These are phyloP conservation scores for Rhizomys pruinosus DNA, from an alignment of 2,113 vertebrate species.

Conservation along the genomic window DNA sequence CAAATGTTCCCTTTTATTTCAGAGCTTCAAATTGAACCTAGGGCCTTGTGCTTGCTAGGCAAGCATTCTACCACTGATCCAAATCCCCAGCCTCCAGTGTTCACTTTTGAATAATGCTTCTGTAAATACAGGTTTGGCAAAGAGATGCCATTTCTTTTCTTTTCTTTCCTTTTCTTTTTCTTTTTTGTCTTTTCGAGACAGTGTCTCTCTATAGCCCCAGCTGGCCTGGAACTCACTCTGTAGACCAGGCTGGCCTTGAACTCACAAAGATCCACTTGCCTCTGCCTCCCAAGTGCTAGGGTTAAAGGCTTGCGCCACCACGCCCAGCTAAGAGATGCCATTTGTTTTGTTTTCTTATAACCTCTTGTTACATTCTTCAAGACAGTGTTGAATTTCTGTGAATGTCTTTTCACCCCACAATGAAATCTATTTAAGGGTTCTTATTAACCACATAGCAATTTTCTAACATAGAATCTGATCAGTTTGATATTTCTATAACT, in stretches of 20 bases:
- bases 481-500: neutral
- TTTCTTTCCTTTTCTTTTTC: too few species aligned
- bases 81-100: neutral
- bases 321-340: too few species aligned
- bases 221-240: too few species aligned
- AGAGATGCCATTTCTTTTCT: neutral
- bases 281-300: too few species aligned
- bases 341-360: constrained; percentile 8
- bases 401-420: neutral
- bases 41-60: neutral
- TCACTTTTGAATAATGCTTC: neutral
- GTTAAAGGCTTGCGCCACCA: too few species aligned
- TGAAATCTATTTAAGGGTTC: neutral
- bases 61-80: neutral
- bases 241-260: too few species aligned
- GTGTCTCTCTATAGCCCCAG: too few species aligned
- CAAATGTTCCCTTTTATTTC: too few species aligned
- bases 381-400: neutral
- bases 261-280: too few species aligned
- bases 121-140: neutral
- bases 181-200: too few species aligned
- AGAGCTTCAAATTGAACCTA: neutral
- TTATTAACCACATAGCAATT: neutral
- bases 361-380: neutral
- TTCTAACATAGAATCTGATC: constrained; percentile 6